These are phyloP conservation scores for Scaptomyza reducta DNA, from an alignment of 2,888 invertebrate species.

Conservation along the genomic window DNA sequence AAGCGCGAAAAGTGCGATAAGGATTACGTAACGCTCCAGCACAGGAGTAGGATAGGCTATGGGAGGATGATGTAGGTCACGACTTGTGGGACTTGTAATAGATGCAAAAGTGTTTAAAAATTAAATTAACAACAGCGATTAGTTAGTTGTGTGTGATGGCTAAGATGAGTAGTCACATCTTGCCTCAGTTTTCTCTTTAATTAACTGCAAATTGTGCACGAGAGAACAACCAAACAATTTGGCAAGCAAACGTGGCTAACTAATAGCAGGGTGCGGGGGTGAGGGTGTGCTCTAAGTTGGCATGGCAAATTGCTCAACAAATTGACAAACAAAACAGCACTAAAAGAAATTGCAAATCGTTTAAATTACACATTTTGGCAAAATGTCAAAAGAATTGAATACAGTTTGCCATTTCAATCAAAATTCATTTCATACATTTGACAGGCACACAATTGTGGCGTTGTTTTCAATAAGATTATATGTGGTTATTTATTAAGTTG, in stretches of 20 bases:
- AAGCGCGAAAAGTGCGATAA: slow-evolving; percentile 45
- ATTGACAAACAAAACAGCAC: slow-evolving; percentile 31
- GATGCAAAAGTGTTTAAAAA: slow-evolving; percentile 34
- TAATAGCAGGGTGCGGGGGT: neutral
- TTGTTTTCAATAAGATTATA: neutral
- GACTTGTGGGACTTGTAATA: neutral
- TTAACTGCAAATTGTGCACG: slow-evolving; percentile 48
- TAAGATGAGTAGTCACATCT: slow-evolving; percentile 3
- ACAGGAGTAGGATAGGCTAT: neutral
- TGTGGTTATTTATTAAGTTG: neutral
- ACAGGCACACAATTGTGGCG: slow-evolving; percentile 7
- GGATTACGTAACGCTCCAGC: slow-evolving; percentile 55
- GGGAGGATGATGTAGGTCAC: slow-evolving; percentile 5
- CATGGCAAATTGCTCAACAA: slow-evolving; percentile 45
- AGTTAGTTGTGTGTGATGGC: neutral
- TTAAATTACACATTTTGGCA: slow-evolving; percentile 46
- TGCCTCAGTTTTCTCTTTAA: slow-evolving; percentile 20
- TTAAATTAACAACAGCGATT: slow-evolving; percentile 38
- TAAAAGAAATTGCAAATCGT: slow-evolving; percentile 29
- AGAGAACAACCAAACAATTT: slow-evolving; percentile 39
- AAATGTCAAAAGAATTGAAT: slow-evolving; percentile 45
- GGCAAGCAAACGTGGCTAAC: slow-evolving; percentile 30
- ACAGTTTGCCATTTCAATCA: slow-evolving; percentile 58
- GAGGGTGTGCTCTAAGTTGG: neutral
- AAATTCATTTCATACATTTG: slow-evolving; percentile 48